Percentiles rank a stretch among this genome's conserved stretches.
Evolutionary conservation across 2,113 vertebrate species (phyloP).

Genomic region (Xenopus tropicalis): UCB_Xtro_10.0 CM004451.2:76462001-76462500

Average conservation of each 20-base stretch:
- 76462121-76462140: constrained; percentile 19
- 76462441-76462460: too few species aligned
- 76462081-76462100: not conserved
- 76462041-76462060: constrained; percentile 18
- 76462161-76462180: constrained; percentile 11
- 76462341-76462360: too few species aligned
- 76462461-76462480: too few species aligned
- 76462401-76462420: too few species aligned
- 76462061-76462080: constrained; percentile 9
- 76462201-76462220: constrained; percentile 8
- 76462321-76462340: not conserved
- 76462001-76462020: too few species aligned
- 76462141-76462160: not conserved
- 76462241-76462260: constrained; percentile 12
- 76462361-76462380: too few species aligned
- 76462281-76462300: constrained; percentile 5
- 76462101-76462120: constrained; percentile 27
- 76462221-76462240: constrained; percentile 25
- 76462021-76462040: too few species aligned
- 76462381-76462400: too few species aligned
- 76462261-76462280: constrained; percentile 20
- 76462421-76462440: too few species aligned
- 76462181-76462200: constrained; percentile 21
- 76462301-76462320: constrained; percentile 9
- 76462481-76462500: too few species aligned